Conservation (phyloP, 2,113 vertebrate species). For the Uropsilus gracilis region DNA sequence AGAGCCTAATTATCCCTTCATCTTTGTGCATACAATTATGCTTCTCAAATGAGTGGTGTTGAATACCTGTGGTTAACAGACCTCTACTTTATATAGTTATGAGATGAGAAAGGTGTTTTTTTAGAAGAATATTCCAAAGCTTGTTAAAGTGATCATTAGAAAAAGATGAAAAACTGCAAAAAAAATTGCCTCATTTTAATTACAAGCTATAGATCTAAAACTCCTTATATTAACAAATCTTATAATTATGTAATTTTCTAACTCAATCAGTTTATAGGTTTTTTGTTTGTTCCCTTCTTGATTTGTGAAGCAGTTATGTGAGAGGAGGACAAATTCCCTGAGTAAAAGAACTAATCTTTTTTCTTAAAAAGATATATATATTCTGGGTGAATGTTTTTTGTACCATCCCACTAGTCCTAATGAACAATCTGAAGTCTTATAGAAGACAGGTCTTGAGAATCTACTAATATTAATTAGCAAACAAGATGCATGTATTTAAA, state of each 20-base stretch:
- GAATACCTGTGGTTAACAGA: constrained; percentile 37
- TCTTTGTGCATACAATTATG: constrained; percentile 15
- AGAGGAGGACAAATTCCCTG: neutral
- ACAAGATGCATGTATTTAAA: constrained; percentile 13
- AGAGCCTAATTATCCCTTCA: neutral
- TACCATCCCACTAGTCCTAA: neutral
- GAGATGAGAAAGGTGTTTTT: constrained; percentile 50
- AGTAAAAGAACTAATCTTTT: constrained; percentile 7
- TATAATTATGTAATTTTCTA: constrained; percentile 40
- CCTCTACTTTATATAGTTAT: constrained; percentile 51
- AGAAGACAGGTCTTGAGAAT: neutral
- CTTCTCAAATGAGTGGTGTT: neutral
- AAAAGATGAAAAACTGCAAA: constrained; percentile 21
- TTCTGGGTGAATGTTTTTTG: neutral
- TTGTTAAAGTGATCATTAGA: constrained; percentile 56
- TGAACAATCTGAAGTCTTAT: neutral
- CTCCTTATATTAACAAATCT: constrained; percentile 29
- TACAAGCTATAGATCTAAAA: constrained; percentile 39
- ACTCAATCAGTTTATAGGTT: constrained; percentile 11
- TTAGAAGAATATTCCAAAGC: constrained; percentile 21
- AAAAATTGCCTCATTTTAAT: constrained; percentile 60
- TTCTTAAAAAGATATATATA: neutral
- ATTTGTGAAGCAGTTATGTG: neutral
- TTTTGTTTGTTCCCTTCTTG: constrained; percentile 21
- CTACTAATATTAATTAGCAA: constrained; percentile 21